Evolutionary conservation across 2,797 vertebrate genomes (phyloP).

Genomic region (Fistularia tabacaria): DNA sequence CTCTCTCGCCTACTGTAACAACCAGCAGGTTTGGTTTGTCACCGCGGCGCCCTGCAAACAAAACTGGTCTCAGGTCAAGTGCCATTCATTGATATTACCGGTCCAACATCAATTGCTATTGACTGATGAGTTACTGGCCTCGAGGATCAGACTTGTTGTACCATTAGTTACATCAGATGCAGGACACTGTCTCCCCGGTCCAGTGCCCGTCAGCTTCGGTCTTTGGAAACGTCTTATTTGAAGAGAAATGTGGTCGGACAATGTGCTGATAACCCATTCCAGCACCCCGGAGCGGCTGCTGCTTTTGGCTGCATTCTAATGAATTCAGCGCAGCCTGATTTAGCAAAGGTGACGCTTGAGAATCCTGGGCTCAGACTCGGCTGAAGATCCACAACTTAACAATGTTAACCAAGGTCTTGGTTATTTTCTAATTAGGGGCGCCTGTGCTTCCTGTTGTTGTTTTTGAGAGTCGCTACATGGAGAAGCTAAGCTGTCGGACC

Average conservation of each 20-base stretch:
- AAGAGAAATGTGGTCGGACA: conserved; percentile 15
- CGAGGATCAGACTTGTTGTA: conserved; percentile 68
- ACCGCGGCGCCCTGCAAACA: conserved; percentile 24
- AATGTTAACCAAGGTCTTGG: too few relatives aligned
- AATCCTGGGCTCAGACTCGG: conserved; percentile 3
- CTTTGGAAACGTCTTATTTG: too few relatives aligned
- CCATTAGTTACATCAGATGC: conserved; percentile 55
- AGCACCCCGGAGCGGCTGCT: conserved; percentile 17
- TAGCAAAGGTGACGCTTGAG: conserved; percentile 21
- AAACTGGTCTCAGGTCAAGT: conserved; percentile 34
- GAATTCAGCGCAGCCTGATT: conserved; percentile 35
- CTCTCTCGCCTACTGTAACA: too few relatives aligned
- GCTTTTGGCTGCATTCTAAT: conserved; percentile 39
- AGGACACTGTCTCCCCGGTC: not conserved
- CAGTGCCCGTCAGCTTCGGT: too few relatives aligned
- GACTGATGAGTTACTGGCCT: conserved; percentile 66
- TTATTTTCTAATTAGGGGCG: too few relatives aligned
- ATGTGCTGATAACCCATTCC: conserved; percentile 37
- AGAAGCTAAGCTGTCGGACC: too few relatives aligned
- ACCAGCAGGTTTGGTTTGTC: not conserved
- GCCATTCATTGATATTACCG: conserved; percentile 60
- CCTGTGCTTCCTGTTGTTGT: too few relatives aligned
- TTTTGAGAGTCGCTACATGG: too few relatives aligned
- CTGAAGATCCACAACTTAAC: conserved; percentile 1
- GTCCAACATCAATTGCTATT: conserved; percentile 64